Conservation (phyloP, 1,140 invertebrate species). For the Muscidifurax raptorellus region DNA sequence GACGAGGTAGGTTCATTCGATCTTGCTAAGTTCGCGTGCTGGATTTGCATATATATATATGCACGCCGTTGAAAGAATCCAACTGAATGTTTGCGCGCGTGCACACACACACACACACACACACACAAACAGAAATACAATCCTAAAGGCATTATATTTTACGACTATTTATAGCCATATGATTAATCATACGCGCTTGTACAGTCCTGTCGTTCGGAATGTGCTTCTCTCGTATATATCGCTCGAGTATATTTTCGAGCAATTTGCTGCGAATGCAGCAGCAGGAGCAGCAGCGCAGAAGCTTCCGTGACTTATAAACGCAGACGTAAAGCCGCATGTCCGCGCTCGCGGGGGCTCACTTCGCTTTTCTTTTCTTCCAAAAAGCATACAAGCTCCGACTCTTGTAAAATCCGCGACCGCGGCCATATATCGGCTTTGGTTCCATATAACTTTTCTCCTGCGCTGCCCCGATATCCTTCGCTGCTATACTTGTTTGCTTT, state of each 20-base stretch:
- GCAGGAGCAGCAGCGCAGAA: constrained; percentile 45
- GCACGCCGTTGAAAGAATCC: neutral
- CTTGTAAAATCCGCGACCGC: constrained; percentile 52
- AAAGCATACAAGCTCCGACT: constrained; percentile 52
- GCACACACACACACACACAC: neutral
- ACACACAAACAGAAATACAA: neutral
- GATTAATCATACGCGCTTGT: constrained; percentile 44
- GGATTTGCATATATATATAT: neutral
- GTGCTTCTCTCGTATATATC: neutral
- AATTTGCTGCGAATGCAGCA: constrained; percentile 46
- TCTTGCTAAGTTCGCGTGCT: neutral
- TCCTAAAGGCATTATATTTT: constrained; percentile 16
- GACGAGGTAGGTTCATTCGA: no score
- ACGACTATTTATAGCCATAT: constrained; percentile 40
- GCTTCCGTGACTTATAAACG: constrained; percentile 71
- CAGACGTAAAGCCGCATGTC: constrained; percentile 63
- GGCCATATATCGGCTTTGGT: constrained; percentile 58
- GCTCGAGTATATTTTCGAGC: constrained; percentile 25
- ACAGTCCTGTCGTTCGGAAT: neutral
- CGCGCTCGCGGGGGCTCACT: constrained; percentile 50
- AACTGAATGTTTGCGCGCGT: neutral
- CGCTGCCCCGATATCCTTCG: constrained; percentile 1
- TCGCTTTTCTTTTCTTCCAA: constrained; percentile 50
- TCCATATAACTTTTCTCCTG: constrained; percentile 39
- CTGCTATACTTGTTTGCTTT: neutral